phyloP scores from a whole-genome alignment of 1,140 invertebrate species.

The Amyelois transitella region DNA sequence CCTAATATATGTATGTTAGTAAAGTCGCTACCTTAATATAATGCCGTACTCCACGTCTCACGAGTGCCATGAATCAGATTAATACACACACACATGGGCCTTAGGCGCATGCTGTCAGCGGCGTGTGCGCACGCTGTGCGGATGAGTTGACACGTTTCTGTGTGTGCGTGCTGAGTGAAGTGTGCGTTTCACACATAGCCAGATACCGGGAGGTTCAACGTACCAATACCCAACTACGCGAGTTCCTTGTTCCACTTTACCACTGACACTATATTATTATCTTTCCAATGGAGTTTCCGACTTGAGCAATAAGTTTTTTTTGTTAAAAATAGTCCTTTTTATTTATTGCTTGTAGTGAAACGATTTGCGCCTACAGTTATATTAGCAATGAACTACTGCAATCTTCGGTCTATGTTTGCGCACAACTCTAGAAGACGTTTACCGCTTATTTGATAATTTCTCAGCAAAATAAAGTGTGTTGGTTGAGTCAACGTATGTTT shows the following conservation, averaged over 20 bases:
- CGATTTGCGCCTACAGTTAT: no score
- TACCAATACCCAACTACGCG: conserved; percentile 64
- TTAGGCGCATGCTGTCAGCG: background rate
- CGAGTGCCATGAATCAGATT: conserved; percentile 57
- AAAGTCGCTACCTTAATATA: conserved; percentile 9
- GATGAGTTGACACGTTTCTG: conserved; percentile 4
- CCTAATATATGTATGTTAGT: background rate
- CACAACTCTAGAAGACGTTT: no score
- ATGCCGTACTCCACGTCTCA: conserved; percentile 20
- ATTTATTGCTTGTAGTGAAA: no score
- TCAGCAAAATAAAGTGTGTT: no score
- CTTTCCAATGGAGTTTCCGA: conserved; percentile 56
- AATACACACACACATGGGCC: conserved; percentile 38
- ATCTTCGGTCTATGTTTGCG: no score
- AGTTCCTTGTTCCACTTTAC: conserved; percentile 73
- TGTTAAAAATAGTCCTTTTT: conserved; percentile 24
- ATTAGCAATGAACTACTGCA: no score
- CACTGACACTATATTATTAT: conserved; percentile 69
- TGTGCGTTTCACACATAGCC: conserved; percentile 16
- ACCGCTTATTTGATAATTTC: no score
- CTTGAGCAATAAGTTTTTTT: conserved; percentile 34
- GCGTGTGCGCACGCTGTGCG: conserved; percentile 4
- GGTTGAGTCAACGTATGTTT: no score
- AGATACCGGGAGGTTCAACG: conserved; percentile 59
- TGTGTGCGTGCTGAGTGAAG: conserved; percentile 8